These are phyloP conservation scores for Polypterus bichir DNA, from an alignment of 2,113 vertebrate genomes.

Conservation along the genomic window DNA sequence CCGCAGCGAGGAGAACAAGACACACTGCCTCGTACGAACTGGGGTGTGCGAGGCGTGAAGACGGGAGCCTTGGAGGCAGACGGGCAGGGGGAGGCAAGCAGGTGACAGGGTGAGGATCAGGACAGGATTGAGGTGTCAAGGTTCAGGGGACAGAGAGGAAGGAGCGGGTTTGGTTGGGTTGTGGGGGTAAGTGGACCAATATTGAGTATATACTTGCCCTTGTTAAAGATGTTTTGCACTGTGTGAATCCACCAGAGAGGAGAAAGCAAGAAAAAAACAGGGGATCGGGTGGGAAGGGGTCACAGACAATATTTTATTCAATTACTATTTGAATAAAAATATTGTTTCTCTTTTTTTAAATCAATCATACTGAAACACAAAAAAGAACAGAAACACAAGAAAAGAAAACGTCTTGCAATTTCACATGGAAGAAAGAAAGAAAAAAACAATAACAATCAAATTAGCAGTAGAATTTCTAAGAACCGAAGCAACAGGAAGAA, in stretches of 20 bases:
- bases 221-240: slow-evolving; percentile 76
- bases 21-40: slow-evolving; percentile 50
- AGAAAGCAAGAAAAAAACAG: slow-evolving; percentile 98
- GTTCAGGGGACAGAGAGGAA: slow-evolving; percentile 49
- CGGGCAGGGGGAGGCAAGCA: slow-evolving; percentile 28
- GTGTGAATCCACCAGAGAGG: slow-evolving; percentile 98
- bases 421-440: slow-evolving; percentile 40
- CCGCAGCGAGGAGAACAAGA: slow-evolving; percentile 63
- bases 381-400: slow-evolving; percentile 50
- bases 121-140: slow-evolving; percentile 32
- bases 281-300: slow-evolving; percentile 77
- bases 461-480: too few relatives aligned
- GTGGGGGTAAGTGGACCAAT: slow-evolving; percentile 82
- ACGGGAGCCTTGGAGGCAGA: slow-evolving; percentile 43
- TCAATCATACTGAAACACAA: slow-evolving; percentile 66
- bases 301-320: slow-evolving; percentile 99
- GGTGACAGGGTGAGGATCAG: slow-evolving; percentile 19
- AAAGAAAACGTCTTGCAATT: slow-evolving; percentile 6
- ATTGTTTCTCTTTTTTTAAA: slow-evolving; percentile 80
- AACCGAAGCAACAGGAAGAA: too few relatives aligned
- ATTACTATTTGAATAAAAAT: slow-evolving; percentile 99
- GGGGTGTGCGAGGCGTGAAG: slow-evolving; percentile 20
- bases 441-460: too few relatives aligned
- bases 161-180: slow-evolving; percentile 56
- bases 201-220: slow-evolving; percentile 99